Conservation (phyloP, 2,113 vertebrate genomes). For the Syrrhaptes paradoxus region DNA sequence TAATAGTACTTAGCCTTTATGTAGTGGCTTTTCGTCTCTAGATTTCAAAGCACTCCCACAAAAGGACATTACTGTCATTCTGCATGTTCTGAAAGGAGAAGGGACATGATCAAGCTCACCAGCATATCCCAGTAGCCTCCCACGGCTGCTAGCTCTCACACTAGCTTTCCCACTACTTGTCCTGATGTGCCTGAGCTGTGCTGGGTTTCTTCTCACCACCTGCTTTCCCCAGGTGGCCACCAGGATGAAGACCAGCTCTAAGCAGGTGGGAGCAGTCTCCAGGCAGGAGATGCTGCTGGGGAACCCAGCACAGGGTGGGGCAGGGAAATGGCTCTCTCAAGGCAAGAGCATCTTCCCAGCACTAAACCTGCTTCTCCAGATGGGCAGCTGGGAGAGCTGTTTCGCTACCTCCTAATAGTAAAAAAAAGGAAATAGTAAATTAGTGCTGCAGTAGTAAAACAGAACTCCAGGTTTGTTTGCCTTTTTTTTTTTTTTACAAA, state of each 20-base stretch:
- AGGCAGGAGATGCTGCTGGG: background rate
- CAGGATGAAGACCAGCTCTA: fast-evolving
- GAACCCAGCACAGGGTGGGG: fast-evolving
- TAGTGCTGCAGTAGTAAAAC: background rate
- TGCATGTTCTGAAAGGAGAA: background rate
- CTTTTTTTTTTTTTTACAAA: background rate
- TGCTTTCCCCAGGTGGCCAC: background rate
- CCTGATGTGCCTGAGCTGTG: background rate
- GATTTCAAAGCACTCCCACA: background rate
- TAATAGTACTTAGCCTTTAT: background rate
- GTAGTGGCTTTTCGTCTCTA: background rate
- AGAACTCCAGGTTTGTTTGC: background rate
- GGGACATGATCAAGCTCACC: background rate
- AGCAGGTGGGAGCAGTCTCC: fast-evolving
- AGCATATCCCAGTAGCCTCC: background rate
- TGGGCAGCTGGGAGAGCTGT: background rate
- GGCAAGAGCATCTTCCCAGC: background rate
- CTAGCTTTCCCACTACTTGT: background rate
- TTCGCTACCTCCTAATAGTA: background rate
- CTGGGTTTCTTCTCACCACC: background rate
- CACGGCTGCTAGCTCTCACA: fast-evolving
- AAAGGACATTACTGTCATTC: background rate
- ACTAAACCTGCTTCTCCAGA: background rate
- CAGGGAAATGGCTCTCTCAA: background rate
- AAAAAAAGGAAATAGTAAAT: background rate